Conservation (phyloP, 2,888 invertebrate genomes). For the Habroteleia sp. region DNA sequence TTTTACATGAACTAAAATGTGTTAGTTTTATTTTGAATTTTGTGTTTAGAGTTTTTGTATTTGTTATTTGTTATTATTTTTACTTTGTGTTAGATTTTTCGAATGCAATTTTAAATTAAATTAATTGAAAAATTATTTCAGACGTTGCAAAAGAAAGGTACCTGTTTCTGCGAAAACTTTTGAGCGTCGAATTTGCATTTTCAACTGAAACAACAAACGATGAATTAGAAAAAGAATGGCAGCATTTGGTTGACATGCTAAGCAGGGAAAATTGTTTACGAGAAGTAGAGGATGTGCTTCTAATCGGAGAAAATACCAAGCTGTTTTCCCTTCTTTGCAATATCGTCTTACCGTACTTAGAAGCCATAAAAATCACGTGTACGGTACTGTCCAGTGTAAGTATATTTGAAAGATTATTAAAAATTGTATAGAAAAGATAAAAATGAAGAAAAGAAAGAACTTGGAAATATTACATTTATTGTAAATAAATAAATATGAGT, state of each 20-base stretch:
- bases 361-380: slow-evolving; percentile 83
- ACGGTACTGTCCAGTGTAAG: slow-evolving; percentile 82
- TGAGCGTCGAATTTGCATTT: slow-evolving; percentile 76
- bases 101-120: neutral
- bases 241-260: slow-evolving; percentile 68
- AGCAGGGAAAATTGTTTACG: slow-evolving; percentile 68
- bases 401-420: slow-evolving; percentile 76
- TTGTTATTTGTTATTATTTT: slow-evolving; percentile 16
- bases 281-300: slow-evolving; percentile 68
- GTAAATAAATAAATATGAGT: too few relatives aligned
- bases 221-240: slow-evolving; percentile 72
- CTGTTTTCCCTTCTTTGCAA: slow-evolving; percentile 84
- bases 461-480: too few relatives aligned
- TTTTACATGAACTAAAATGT: too few relatives aligned
- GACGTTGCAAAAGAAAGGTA: slow-evolving; percentile 72
- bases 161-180: slow-evolving; percentile 70
- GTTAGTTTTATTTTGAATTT: too few relatives aligned
- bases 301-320: slow-evolving; percentile 81
- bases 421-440: too few relatives aligned
- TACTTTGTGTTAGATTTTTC: too few relatives aligned
- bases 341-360: slow-evolving; percentile 85
- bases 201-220: slow-evolving; percentile 65
- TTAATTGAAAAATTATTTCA: too few relatives aligned
- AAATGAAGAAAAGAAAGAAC: too few relatives aligned
- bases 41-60: too few relatives aligned